phyloP scores from a whole-genome alignment of 1,140 invertebrate genomes.

The Harpegnathos saltator region DNA sequence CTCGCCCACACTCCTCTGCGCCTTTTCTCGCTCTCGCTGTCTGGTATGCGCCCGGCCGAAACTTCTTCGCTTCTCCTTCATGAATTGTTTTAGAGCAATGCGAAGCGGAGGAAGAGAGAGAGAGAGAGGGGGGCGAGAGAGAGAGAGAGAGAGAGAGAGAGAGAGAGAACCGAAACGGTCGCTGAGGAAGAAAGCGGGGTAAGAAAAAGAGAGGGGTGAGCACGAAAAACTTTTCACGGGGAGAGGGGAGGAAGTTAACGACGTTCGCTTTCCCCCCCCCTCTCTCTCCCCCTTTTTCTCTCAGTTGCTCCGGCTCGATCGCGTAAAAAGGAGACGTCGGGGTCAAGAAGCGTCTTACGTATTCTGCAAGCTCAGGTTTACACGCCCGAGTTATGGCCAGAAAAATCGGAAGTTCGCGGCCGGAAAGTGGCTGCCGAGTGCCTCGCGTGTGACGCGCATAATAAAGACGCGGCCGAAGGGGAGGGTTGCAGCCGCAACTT shows the following conservation, averaged over 20 bases:
- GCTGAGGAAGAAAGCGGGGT: no score
- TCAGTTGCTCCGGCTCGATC: constrained; percentile 12
- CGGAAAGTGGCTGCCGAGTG: constrained; percentile 45
- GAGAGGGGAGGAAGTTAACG: constrained; percentile 36
- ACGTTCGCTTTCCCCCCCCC: not conserved
- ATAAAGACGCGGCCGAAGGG: constrained; percentile 52
- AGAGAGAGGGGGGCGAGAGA: not conserved
- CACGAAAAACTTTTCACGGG: constrained; percentile 36
- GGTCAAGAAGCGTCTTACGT: constrained; percentile 62
- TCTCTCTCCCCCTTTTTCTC: not conserved
- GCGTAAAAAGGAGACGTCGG: constrained; percentile 40
- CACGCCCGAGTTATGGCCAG: constrained; percentile 48
- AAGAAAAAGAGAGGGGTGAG: constrained; percentile 9
- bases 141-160: no score
- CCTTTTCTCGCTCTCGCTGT: constrained; percentile 29
- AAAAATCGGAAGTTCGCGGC: constrained; percentile 57
- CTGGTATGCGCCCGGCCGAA: constrained; percentile 52
- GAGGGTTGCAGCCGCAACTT: constrained; percentile 46
- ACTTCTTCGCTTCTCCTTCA: constrained; percentile 29
- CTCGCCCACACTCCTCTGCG: not conserved
- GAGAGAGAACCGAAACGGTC: no score
- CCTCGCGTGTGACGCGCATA: constrained; percentile 56
- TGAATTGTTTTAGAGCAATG: constrained; percentile 58
- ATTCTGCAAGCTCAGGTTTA: constrained; percentile 66
- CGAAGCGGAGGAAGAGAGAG: not conserved